These are phyloP conservation scores for Tribolium madens DNA, from an alignment of 1,140 invertebrate genomes.

Conservation along the genomic window DNA sequence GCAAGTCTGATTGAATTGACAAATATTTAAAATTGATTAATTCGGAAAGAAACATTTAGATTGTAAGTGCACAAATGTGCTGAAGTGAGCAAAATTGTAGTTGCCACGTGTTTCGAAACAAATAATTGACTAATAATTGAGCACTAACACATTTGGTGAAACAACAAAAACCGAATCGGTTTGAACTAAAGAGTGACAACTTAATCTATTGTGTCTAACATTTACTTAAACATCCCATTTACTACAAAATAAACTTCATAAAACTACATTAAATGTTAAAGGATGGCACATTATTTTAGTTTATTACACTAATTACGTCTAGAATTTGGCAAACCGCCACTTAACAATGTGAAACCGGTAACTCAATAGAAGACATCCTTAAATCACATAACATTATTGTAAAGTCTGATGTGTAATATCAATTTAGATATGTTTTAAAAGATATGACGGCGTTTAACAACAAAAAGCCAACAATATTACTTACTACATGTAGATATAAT, in stretches of 20 bases:
- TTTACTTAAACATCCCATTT: conserved; percentile 31
- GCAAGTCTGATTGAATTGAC: conserved; percentile 17
- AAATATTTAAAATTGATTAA: conserved; percentile 22
- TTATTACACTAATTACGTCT: conserved; percentile 22
- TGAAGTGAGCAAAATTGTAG: conserved; percentile 31
- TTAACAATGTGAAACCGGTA: conserved; percentile 31
- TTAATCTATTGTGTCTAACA: conserved; percentile 17
- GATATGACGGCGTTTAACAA: conserved; percentile 21
- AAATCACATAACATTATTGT: conserved; percentile 1
- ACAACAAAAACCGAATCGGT: not conserved
- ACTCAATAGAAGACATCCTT: conserved; percentile 16
- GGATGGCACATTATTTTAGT: conserved; percentile 37
- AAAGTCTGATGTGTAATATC: not conserved
- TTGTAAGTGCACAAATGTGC: conserved; percentile 17
- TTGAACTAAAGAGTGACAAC: conserved; percentile 12
- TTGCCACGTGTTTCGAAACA: not conserved
- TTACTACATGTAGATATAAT: conserved; percentile 29
- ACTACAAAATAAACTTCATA: conserved; percentile 23
- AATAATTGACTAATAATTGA: conserved; percentile 36
- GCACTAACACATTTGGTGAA: conserved; percentile 35
- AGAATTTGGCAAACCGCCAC: conserved; percentile 23
- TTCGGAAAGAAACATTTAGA: conserved; percentile 17
- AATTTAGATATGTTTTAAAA: conserved; percentile 16
- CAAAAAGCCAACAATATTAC: conserved; percentile 35
- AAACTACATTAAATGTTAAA: conserved; percentile 29